Evolutionary conservation across 2,797 vertebrate genomes (phyloP), one percentile per base, ranked within the genome.

Genomic region (Selene dorsalis): DNA sequence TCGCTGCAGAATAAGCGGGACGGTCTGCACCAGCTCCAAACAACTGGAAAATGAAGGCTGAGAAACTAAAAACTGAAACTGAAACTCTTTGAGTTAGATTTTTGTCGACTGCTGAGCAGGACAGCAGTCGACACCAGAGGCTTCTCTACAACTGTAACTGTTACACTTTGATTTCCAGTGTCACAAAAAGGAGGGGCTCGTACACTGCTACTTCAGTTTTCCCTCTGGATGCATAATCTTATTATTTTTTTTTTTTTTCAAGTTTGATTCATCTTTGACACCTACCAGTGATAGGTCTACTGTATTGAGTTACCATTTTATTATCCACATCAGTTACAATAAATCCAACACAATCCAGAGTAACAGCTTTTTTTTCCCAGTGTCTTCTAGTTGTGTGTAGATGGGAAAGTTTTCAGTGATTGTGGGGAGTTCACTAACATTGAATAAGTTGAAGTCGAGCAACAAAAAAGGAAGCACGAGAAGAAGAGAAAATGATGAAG

Each of bases 101-200:
- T 20, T 39, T n/a, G 20, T 39, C 48, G 64, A 75, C 71, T 20
- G 41, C 43, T 13, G 32, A 61, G 72, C 10, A 18, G 56, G 72
- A 82, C n/a, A n/a, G n/a, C n/a, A n/a, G n/a, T n/a, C n/a, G n/a
- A n/a, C 73, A 35, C 75, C 66, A 76, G 79, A 82, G 4, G 62
- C 6, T 61, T 79, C n/a, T 50, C 28, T 68, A 14, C 0, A 53
- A 81, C 69, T 73, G 62, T 77, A 48, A 62, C 53, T 16, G 69
- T 76, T 80, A 32, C 47, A 73, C 38, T 73, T 57, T 82, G 55
- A 32, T 69, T 48, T 78, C 52, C 26, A 65, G 69, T 52, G 35
- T 62, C 73, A 72, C 7, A 62, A 47, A 75, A 48, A 50, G 63
- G 64, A 71, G 35, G 55, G 9, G 30, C 48, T 63, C 53, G 22